Base-by-base conservation (phyloP, 2,797 vertebrate species). In the Neosilurus hyrtlii region DNA sequence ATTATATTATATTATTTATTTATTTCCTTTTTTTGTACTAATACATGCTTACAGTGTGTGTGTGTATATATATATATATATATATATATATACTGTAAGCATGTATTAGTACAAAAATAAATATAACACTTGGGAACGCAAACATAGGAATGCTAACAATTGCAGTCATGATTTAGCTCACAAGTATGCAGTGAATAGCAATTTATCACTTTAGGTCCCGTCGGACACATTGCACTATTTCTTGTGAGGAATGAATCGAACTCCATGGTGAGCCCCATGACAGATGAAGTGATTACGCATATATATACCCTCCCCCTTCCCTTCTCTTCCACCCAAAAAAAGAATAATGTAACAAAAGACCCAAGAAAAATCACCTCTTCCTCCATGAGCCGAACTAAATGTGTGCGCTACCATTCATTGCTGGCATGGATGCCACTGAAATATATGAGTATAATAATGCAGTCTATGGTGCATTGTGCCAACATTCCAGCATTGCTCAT, bases 261-360 rank as follows among this genome's bases (percentile, higher is more conserved):
- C 82, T 73, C 74, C 67, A 82, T 85, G 71, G 80, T 85, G 85
- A 88, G 79, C 83, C 9, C 57, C 9, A 62, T 85, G 84, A 86
- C 82, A 71, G 88, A 88, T 85, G 88, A 85, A 83, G 81, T 88
- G 85, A 87, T 88, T 88, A 85, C 30, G 74, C 72, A 83, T 61
- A 62, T 80, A 79, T 4, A 70, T 52, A 49, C 72, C 24, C 16
- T 35, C 75, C 74, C 57, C 15, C 12, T 35, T 26, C 14, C 22
- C 76, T 56, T 26, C 62, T 75, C 65, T 71, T 20, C 15, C 78
- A 73, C 63, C 65, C 9, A 12, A 30, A 54, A 75, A 82, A 70
- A 63, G 62, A 82, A 83, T 62, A 81, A 79, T 37, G 78, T 30
- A 14, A 26, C 15, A 30, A 68, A 43, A 37, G 35, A 68, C 22